Evolutionary conservation across 2,797 vertebrate genomes (phyloP).

Genomic region (Benthosema pterotum): DNA sequence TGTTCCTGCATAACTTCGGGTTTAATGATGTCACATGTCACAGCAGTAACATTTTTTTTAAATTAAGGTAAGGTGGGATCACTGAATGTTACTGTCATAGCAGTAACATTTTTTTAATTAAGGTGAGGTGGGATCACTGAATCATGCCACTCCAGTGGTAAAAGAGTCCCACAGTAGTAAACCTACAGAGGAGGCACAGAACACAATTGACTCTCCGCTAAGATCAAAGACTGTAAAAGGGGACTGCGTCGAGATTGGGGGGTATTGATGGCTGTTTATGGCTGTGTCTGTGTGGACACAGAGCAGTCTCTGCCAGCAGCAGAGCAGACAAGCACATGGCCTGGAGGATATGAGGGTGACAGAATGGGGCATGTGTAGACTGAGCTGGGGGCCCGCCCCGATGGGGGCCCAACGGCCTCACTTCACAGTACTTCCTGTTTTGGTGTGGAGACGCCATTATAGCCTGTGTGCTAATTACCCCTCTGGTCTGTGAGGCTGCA

Average conservation of each 20-base stretch:
- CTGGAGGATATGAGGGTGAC: conserved; percentile 63
- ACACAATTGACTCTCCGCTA: conserved; percentile 55
- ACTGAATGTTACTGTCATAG: background rate
- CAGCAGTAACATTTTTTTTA: too few species aligned
- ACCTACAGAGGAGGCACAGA: conserved; percentile 42
- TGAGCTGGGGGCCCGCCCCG: conserved; percentile 40
- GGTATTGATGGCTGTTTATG: conserved; percentile 66
- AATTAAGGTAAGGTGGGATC: too few species aligned
- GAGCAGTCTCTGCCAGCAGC: conserved; percentile 37
- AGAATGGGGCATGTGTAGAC: conserved; percentile 65
- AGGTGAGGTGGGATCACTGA: conserved; percentile 26
- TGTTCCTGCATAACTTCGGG: too few species aligned
- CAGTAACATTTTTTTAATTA: conserved; percentile 16
- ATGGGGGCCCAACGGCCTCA: conserved; percentile 57
- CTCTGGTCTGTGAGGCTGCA: conserved; percentile 46
- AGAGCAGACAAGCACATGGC: conserved; percentile 41
- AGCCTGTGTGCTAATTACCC: conserved; percentile 73
- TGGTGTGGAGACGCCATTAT: conserved; percentile 68
- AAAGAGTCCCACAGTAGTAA: conserved; percentile 49
- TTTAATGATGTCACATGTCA: too few species aligned
- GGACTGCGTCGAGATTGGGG: conserved; percentile 39
- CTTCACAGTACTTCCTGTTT: conserved; percentile 73
- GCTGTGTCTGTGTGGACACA: conserved; percentile 67
- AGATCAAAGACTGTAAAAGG: conserved; percentile 56
- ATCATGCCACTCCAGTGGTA: conserved; percentile 19